Evolutionary conservation across 2,797 vertebrate species (phyloP).

Genomic region (Acropternis orthonyx): DNA sequence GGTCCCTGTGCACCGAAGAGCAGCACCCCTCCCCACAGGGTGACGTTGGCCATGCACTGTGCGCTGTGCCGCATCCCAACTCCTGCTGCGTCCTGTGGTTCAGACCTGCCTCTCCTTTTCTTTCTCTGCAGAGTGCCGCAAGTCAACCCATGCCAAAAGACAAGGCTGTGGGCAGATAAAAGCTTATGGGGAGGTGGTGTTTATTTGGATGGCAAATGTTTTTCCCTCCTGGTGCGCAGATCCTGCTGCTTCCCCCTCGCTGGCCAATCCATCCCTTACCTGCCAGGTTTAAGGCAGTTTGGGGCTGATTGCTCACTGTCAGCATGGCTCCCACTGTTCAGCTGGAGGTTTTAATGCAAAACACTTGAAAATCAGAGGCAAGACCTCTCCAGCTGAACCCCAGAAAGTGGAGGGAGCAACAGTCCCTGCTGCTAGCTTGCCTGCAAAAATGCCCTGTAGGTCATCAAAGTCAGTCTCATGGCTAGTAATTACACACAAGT

Average conservation of each 20-base stretch:
- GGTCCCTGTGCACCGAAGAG: fast-evolving
- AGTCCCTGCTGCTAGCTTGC: fast-evolving
- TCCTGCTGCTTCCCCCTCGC: not conserved
- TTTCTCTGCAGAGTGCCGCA: not conserved
- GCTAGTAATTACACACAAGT: not conserved
- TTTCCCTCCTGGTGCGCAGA: not conserved
- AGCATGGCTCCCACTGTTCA: not conserved
- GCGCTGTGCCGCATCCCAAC: fast-evolving
- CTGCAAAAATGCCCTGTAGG: not conserved
- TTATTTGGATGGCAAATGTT: slow-evolving; percentile 21
- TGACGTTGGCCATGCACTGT: fast-evolving
- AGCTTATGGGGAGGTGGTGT: not conserved
- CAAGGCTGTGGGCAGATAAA: not conserved
- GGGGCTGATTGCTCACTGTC: not conserved
- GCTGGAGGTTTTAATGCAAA: not conserved
- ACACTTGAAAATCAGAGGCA: not conserved
- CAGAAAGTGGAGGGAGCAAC: fast-evolving
- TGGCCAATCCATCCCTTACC: not conserved
- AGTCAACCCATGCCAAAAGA: not conserved
- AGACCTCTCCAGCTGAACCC: not conserved
- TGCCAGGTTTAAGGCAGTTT: not conserved
- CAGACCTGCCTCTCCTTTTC: not conserved
- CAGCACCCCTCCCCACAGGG: not conserved
- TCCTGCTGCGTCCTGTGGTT: not conserved
- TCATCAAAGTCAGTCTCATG: fast-evolving